Evolutionary conservation across 1,140 invertebrate species (phyloP), one percentile per base, ranked within the genome.

Genomic region (Pteromalus puparum): DNA sequence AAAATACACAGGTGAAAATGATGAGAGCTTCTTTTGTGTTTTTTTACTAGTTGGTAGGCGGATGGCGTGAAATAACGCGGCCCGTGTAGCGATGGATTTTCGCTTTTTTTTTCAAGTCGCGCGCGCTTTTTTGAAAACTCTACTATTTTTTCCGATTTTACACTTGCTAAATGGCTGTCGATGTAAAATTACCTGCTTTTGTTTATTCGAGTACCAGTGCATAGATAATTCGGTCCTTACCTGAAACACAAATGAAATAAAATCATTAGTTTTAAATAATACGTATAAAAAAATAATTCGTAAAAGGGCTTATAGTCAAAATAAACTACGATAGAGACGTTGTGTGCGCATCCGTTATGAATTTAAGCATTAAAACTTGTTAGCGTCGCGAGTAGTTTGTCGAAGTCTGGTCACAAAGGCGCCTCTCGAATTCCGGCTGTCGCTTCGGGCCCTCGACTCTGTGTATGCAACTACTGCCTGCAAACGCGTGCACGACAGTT

Each of bases 1-100:
- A 78, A 78, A 67, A 28, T 34, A 65, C 76, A 67, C 26, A 38
- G 76, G 28, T 67, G 76, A 1, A 53, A 76, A 76, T 76, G 74
- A 76, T 28, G 42, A 10, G 15, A 74, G 26, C 26, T 74, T 74
- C 9, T 74, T 74, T 74, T 9, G 12, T n/a, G 21, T 10, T 74
- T 42, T 74, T 9, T 42, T 70, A 4, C 1, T 1, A 3, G 10
- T 10, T 28, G 28, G 15, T 21, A 7, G 30, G 26, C 28, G 70
- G 10, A 42, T 7, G 9, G 38, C 10, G 38, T 24, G 12, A 24
- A 61, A 61, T 61, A 34, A 38, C 34, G 15, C 6, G 26, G n/a
- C 21, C 10, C 24, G 30, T 34, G 30, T 34, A 6, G 30, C 30
- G 30, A 5, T 34, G 6, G 26, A 9, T 24, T 70, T 70, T 10